A percentile compares a stretch with the other conserved stretches of the same genome.
These are phyloP conservation scores for Crenuchus spilurus DNA, from an alignment of 2,797 vertebrate genomes.

Conservation along the genomic window DNA sequence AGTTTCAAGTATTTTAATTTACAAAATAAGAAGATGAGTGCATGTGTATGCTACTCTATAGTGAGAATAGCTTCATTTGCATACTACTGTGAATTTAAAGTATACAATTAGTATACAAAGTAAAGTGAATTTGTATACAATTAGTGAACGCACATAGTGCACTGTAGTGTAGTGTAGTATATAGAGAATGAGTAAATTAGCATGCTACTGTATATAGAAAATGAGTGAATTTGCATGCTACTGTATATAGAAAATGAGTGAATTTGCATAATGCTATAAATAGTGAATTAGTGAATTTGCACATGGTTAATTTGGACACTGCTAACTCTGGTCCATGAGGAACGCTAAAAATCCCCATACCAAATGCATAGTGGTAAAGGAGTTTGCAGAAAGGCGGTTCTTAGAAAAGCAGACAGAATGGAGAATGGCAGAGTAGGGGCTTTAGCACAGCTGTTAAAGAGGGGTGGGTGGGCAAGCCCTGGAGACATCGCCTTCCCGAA, in stretches of 20 bases:
- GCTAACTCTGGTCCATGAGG: neutral
- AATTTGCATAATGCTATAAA: neutral
- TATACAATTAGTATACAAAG: too few relatives aligned
- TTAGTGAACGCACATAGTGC: too few relatives aligned
- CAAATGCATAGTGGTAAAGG: neutral
- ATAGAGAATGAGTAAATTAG: too few relatives aligned
- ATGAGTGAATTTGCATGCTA: neutral
- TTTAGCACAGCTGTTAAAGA: conserved; percentile 53
- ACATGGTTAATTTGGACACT: neutral
- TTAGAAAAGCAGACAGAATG: conserved; percentile 30
- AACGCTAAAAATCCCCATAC: neutral
- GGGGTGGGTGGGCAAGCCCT: conserved; percentile 44
- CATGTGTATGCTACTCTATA: too few relatives aligned
- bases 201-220: too few relatives aligned
- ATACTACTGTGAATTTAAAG: too few relatives aligned
- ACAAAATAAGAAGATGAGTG: too few relatives aligned
- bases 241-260: neutral
- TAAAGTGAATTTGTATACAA: too few relatives aligned
- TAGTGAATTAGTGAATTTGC: neutral
- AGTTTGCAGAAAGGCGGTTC: conserved; percentile 31
- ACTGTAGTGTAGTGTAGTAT: too few relatives aligned
- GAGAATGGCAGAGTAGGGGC: conserved; percentile 27
- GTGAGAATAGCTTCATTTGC: too few relatives aligned
- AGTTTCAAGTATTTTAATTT: too few relatives aligned
- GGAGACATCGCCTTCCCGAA: conserved; percentile 49